These are phyloP conservation scores for Arrhopalites spinosus DNA, from an alignment of 2,888 invertebrate species.

Conservation along the genomic window DNA sequence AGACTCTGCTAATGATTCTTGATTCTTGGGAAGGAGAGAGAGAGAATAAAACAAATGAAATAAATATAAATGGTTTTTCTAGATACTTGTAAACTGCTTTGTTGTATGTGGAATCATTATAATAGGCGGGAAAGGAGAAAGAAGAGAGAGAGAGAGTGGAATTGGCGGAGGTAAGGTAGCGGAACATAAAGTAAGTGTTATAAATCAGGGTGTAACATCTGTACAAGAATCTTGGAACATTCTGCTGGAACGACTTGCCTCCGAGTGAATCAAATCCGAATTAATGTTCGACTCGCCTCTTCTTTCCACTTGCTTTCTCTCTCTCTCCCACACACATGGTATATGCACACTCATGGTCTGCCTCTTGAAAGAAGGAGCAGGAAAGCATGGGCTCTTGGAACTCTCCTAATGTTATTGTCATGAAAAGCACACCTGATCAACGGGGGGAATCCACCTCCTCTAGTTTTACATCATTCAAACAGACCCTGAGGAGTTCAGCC, in stretches of 20 bases:
- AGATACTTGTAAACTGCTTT: no score
- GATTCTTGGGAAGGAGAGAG: not conserved
- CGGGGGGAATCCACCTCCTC: conserved; percentile 15
- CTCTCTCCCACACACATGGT: not conserved
- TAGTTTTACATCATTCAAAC: conserved; percentile 29
- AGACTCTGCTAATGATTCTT: no score
- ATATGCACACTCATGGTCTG: not conserved
- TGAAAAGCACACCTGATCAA: conserved; percentile 32
- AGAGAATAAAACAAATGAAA: not conserved
- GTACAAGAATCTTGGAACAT: conserved; percentile 35
- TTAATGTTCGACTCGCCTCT: conserved; percentile 38
- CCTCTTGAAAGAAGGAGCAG: not conserved
- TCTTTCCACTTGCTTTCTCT: conserved; percentile 24
- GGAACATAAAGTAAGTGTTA: conserved; percentile 40
- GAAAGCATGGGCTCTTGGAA: not conserved
- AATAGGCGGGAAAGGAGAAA: not conserved
- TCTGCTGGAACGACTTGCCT: conserved; percentile 36
- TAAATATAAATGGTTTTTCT: no score
- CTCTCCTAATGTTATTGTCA: conserved; percentile 27
- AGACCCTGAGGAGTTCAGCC: conserved; percentile 30
- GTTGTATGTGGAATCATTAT: no score
- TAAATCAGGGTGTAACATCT: conserved; percentile 49
- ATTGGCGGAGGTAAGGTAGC: not conserved
- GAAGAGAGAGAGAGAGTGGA: not conserved
- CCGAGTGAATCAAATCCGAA: conserved; percentile 40